Evolutionary conservation across 2,113 vertebrate species (phyloP).

Genomic region (Jacana jacana): DNA sequence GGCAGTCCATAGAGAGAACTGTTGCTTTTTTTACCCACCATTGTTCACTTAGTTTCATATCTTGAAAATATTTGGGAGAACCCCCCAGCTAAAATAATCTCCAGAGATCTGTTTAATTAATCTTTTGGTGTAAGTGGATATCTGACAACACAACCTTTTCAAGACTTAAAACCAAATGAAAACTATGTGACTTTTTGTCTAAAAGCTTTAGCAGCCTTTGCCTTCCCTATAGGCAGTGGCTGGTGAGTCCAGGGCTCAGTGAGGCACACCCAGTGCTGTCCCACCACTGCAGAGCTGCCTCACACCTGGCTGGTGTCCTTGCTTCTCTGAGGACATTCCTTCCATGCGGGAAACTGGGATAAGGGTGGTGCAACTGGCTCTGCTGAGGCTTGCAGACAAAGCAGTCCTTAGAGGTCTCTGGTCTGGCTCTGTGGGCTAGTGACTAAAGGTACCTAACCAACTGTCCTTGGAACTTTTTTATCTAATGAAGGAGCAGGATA

Average conservation of each 20-base stretch:
- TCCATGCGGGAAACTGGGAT: not conserved
- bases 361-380: not conserved
- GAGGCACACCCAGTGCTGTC: not conserved
- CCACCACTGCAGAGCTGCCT: not conserved
- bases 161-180: not conserved
- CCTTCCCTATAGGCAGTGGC: fast-evolving
- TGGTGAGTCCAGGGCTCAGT: not conserved
- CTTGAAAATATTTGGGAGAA: not conserved
- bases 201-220: not conserved
- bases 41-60: not conserved
- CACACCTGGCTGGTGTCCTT: not conserved
- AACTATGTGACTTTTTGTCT: not conserved
- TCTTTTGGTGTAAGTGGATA: not conserved
- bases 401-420: fast-evolving
- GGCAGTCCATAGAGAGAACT: not conserved
- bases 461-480: not conserved
- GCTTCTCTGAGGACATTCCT: not conserved
- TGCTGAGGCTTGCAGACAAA: not conserved
- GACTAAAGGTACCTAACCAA: not conserved
- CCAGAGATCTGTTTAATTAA: not conserved
- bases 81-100: not conserved
- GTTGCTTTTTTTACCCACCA: not conserved
- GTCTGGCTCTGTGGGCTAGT: no score
- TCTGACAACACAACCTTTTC: not conserved
- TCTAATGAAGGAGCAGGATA: not conserved